phyloP scores from a whole-genome alignment of 2,888 invertebrate genomes.

The Meteorus cinctellus region DNA sequence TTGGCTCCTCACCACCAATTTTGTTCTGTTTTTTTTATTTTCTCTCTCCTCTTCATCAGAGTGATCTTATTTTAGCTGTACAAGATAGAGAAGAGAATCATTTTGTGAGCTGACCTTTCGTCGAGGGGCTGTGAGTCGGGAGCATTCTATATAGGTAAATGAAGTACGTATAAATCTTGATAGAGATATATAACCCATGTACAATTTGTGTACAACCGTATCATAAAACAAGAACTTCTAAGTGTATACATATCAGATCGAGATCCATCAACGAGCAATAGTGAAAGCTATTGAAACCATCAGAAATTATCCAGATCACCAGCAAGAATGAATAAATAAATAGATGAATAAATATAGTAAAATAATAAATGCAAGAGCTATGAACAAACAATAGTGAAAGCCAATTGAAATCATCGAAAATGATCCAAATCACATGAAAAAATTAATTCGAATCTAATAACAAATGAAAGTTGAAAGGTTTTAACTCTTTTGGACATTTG shows the following conservation, averaged over 20 bases:
- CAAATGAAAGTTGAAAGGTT: neutral
- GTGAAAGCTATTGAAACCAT: neutral
- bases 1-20: conserved; percentile 22
- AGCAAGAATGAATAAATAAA: conserved; percentile 1
- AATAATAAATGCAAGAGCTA: too few species aligned
- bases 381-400: too few species aligned
- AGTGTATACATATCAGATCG: neutral
- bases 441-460: too few species aligned
- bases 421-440: too few species aligned
- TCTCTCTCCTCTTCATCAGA: neutral
- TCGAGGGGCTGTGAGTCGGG: neutral
- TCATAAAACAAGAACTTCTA: neutral
- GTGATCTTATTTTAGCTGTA: conserved; percentile 7
- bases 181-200: conserved; percentile 4
- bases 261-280: neutral
- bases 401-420: too few species aligned
- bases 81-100: neutral
- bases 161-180: neutral
- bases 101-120: conserved; percentile 1
- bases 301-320: neutral
- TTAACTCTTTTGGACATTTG: neutral
- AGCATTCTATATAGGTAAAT: neutral
- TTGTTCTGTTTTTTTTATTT: too few species aligned
- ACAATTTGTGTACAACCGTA: neutral
- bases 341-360: neutral